These are phyloP conservation scores for Anticlea derivata DNA, from an alignment of 2,888 invertebrate genomes.

Conservation along the genomic window DNA sequence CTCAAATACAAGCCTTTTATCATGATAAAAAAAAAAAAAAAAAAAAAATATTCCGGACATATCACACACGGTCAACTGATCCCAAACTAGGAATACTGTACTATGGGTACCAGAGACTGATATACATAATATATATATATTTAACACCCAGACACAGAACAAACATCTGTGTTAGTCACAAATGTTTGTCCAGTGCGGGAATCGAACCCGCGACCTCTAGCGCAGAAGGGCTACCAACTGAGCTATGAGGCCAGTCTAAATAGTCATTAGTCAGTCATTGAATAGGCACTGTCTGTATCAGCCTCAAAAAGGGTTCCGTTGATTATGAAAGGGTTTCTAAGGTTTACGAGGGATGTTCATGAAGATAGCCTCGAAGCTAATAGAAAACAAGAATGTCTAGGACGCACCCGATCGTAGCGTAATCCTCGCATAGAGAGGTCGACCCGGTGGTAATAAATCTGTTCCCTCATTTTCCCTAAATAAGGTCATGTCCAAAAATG, in stretches of 20 bases:
- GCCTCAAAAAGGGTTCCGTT: background rate
- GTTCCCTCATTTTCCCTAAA: conserved; percentile 13
- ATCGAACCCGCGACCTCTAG: too few relatives aligned
- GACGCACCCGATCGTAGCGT: conserved; percentile 3
- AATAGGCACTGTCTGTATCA: conserved; percentile 4
- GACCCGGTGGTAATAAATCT: conserved; percentile 13
- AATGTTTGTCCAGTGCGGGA: too few relatives aligned
- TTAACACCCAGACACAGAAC: too few relatives aligned
- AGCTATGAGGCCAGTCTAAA: too few relatives aligned
- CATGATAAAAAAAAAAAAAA: conserved; percentile 3
- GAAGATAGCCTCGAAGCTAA: conserved; percentile 16
- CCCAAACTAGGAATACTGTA: too few relatives aligned
- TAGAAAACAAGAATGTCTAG: conserved; percentile 6
- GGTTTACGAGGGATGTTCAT: conserved; percentile 14
- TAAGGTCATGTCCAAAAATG: conserved; percentile 6
- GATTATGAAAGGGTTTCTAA: conserved; percentile 9
- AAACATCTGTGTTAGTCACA: too few relatives aligned
- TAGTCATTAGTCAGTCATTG: too few relatives aligned
- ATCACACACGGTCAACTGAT: too few relatives aligned
- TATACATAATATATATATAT: too few relatives aligned
- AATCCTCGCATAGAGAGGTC: conserved; percentile 15
- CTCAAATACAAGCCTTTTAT: background rate
- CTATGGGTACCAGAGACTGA: too few relatives aligned
- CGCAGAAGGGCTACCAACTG: too few relatives aligned
- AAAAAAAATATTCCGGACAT: too few relatives aligned